Conservation (phyloP, 1,140 invertebrate species). For the Temnothorax nylanderi region DNA sequence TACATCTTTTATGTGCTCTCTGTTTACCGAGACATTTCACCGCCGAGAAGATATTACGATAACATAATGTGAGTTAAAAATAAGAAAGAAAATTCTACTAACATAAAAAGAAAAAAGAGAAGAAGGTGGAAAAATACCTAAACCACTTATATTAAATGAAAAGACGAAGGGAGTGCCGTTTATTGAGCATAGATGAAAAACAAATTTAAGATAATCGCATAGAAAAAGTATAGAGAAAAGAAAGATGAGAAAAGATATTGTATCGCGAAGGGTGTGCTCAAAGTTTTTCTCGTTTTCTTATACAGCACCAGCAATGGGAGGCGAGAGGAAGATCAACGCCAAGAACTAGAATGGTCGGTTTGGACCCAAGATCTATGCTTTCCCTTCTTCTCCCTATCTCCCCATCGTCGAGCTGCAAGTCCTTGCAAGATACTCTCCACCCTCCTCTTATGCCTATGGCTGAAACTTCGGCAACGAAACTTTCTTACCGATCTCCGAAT, state of each 20-base stretch:
- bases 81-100: background rate
- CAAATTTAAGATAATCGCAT: slow-evolving; percentile 62
- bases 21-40: background rate
- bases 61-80: slow-evolving; percentile 12
- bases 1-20: no score
- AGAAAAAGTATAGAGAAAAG: background rate
- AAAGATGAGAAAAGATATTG: background rate
- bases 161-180: slow-evolving; percentile 51
- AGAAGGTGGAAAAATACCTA: background rate
- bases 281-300: slow-evolving; percentile 76
- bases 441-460: slow-evolving; percentile 34
- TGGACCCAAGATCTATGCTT: slow-evolving; percentile 40
- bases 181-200: slow-evolving; percentile 68
- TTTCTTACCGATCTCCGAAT: slow-evolving; percentile 58
- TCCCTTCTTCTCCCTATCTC: background rate
- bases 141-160: slow-evolving; percentile 20
- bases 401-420: slow-evolving; percentile 27
- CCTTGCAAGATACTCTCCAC: slow-evolving; percentile 26
- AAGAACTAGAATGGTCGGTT: slow-evolving; percentile 36
- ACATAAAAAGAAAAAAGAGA: slow-evolving; percentile 1
- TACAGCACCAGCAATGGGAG: slow-evolving; percentile 59
- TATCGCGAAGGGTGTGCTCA: slow-evolving; percentile 44
- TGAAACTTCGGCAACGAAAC: slow-evolving; percentile 57
- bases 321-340: slow-evolving; percentile 26
- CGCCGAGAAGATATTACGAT: background rate